A percentile compares a stretch with the other conserved stretches of the same genome.
phyloP scores from a whole-genome alignment of 2,113 vertebrate species.

The Oncorhynchus nerka region DNA sequence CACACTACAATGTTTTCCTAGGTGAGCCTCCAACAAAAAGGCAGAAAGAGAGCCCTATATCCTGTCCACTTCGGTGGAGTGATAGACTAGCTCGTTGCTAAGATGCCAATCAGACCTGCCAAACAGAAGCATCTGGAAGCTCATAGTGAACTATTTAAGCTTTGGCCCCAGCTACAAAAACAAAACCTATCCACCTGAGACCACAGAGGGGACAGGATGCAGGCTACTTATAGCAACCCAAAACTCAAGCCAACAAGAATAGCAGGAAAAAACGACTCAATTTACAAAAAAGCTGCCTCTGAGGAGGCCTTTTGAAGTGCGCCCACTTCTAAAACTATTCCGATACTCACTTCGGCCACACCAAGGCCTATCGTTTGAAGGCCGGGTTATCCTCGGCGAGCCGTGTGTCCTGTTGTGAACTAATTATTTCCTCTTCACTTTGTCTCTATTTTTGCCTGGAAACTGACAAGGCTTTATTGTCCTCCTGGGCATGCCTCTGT shows the following conservation, averaged over 20 bases:
- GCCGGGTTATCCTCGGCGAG: slow-evolving; percentile 85
- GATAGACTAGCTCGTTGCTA: slow-evolving; percentile 65
- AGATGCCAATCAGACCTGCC: slow-evolving; percentile 79
- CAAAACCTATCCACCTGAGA: slow-evolving; percentile 94
- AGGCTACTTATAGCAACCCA: slow-evolving; percentile 94
- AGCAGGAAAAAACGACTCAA: slow-evolving; percentile 90
- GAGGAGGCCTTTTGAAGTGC: slow-evolving; percentile 88
- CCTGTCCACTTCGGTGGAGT: slow-evolving; percentile 28
- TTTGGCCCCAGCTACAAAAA: slow-evolving; percentile 82
- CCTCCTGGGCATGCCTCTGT: slow-evolving; percentile 52
- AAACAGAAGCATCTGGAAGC: slow-evolving; percentile 66
- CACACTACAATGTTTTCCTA: not conserved
- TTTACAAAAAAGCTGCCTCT: slow-evolving; percentile 64
- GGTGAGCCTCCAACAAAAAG: not conserved
- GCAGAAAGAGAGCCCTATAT: not conserved
- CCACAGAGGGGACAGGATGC: slow-evolving; percentile 94
- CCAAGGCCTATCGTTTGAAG: slow-evolving; percentile 87
- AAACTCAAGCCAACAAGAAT: slow-evolving; percentile 89
- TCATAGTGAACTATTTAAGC: slow-evolving; percentile 66
- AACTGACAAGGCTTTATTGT: slow-evolving; percentile 81
- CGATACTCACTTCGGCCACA: slow-evolving; percentile 78
- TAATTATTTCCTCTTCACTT: slow-evolving; percentile 95
- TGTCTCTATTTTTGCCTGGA: slow-evolving; percentile 82
- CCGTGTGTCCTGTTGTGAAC: slow-evolving; percentile 88
- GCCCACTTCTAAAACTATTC: slow-evolving; percentile 91